Conservation (phyloP, 2,113 vertebrate genomes). For the Oreamnos americanus region DNA sequence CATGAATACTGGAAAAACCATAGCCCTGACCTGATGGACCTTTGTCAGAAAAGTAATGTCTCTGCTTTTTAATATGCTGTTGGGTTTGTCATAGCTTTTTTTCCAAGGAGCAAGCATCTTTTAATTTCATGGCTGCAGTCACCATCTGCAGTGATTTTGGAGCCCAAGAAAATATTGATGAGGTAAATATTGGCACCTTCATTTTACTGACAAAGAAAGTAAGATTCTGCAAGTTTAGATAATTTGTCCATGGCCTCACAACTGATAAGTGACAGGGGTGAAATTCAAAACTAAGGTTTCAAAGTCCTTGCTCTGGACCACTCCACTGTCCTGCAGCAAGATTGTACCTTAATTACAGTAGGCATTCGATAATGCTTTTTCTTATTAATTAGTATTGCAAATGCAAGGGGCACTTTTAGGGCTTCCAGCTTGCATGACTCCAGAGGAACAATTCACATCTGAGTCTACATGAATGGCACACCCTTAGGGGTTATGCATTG, state of each 20-base stretch:
- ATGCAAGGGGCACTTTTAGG: neutral
- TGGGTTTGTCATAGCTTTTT: neutral
- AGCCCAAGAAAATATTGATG: neutral
- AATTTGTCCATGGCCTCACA: neutral
- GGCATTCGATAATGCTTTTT: neutral
- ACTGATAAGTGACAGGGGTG: neutral
- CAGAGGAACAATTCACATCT: neutral
- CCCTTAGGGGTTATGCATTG: neutral
- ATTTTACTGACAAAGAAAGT: neutral
- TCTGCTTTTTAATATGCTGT: neutral
- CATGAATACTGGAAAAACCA: neutral
- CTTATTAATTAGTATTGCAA: neutral
- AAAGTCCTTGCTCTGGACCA: neutral
- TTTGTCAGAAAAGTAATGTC: neutral
- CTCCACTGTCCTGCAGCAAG: neutral
- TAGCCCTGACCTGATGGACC: neutral
- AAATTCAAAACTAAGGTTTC: neutral
- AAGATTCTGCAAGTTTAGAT: neutral
- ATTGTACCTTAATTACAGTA: neutral
- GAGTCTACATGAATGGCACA: neutral
- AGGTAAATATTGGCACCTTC: neutral
- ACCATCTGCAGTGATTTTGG: neutral
- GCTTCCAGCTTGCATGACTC: neutral
- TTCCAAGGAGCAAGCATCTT: neutral
- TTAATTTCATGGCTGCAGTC: neutral